phyloP scores from a whole-genome alignment of 2,888 invertebrate species.

The Philopedon plagiatum region DNA sequence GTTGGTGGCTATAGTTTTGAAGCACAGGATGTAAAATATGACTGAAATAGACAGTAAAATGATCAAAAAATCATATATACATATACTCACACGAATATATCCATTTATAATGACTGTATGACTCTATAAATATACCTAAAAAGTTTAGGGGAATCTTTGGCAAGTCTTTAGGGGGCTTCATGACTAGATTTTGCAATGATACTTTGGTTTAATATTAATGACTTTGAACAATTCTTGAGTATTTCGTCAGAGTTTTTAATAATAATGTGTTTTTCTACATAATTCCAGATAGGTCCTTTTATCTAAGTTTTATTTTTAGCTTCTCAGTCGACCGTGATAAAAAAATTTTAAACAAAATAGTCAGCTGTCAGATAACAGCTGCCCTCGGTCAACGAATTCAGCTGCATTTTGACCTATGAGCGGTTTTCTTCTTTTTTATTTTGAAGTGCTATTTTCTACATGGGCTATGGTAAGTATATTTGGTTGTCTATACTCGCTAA shows the following conservation, averaged over 20 bases:
- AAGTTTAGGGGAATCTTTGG: conserved; percentile 38
- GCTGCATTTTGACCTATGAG: no score
- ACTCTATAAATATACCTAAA: no score
- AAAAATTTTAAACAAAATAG: conserved; percentile 17
- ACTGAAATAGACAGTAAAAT: conserved; percentile 59
- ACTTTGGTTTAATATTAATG: not conserved
- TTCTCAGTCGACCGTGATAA: no score
- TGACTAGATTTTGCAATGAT: conserved; percentile 35
- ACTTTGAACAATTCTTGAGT: not conserved
- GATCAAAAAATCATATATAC: no score
- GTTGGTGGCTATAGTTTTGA: conserved; percentile 81
- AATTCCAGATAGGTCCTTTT: not conserved
- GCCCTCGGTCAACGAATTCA: not conserved
- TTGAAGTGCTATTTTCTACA: not conserved
- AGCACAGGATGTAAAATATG: conserved; percentile 77
- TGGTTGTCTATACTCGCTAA: not conserved
- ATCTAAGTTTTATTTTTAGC: conserved; percentile 2
- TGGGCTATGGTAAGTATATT: not conserved
- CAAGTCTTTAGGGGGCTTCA: conserved; percentile 18
- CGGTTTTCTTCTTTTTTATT: not conserved
- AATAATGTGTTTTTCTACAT: conserved; percentile 7
- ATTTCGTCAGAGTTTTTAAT: not conserved
- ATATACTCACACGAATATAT: no score
- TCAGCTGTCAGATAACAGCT: not conserved
- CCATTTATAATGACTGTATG: no score